These are phyloP conservation scores for Netta rufina DNA, from an alignment of 2,797 vertebrate species.

Conservation along the genomic window DNA sequence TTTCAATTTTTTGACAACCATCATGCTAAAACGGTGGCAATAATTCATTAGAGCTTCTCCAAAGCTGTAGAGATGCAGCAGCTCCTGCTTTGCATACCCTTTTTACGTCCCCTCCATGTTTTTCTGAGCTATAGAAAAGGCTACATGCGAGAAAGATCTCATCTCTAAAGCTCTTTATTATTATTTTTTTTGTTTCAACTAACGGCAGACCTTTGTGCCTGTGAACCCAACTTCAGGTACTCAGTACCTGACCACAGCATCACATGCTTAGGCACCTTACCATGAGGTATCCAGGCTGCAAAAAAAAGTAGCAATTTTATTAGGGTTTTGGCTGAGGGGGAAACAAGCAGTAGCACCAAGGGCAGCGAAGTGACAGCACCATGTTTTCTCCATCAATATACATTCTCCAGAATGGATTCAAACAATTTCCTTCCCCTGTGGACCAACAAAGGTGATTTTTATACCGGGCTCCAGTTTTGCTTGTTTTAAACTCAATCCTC, in stretches of 20 bases:
- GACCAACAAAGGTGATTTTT: fast-evolving
- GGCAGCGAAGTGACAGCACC: not conserved
- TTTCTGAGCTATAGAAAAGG: not conserved
- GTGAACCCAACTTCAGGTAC: too few species aligned
- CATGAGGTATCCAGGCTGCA: not conserved
- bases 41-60: not conserved
- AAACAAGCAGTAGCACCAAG: not conserved
- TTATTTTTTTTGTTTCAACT: not conserved
- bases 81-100: not conserved
- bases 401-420: not conserved
- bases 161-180: not conserved
- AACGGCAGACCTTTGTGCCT: not conserved
- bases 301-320: not conserved
- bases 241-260: not conserved
- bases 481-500: not conserved
- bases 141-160: not conserved
- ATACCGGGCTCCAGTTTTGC: not conserved
- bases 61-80: not conserved
- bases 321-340: not conserved
- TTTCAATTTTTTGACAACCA: not conserved
- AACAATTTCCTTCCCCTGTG: not conserved
- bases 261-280: not conserved
- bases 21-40: not conserved
- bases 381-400: not conserved
- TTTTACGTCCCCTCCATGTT: not conserved